Conservation (phyloP, 1,140 invertebrate genomes). For the Phymorhynchus buccinoides region DNA sequence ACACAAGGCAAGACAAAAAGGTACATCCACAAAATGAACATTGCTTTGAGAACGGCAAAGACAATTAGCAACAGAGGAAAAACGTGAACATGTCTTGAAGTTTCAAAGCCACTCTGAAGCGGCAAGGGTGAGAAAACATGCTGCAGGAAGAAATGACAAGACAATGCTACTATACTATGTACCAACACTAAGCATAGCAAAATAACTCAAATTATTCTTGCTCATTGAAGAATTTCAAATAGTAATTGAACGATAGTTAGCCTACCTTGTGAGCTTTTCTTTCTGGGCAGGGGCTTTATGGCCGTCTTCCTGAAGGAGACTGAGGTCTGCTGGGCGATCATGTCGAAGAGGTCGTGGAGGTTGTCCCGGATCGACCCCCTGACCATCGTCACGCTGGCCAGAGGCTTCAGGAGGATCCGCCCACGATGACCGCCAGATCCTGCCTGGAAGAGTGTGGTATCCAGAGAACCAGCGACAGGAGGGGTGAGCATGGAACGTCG, state of each 20-base stretch:
- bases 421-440: background rate
- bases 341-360: slow-evolving; percentile 3
- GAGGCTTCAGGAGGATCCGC: background rate
- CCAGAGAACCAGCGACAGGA: background rate
- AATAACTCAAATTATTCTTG: background rate
- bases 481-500: background rate
- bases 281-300: background rate
- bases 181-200: background rate
- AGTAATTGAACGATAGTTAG: no score
- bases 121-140: no score
- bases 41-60: no score
- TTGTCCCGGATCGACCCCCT: background rate
- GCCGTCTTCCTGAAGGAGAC: slow-evolving; percentile 9
- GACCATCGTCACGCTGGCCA: background rate
- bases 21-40: no score
- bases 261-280: background rate
- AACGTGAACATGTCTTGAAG: no score
- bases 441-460: background rate
- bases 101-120: no score
- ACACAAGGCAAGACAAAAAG: no score
- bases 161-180: no score
- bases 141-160: no score
- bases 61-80: no score
- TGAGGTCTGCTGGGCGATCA: background rate
- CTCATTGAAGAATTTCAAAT: background rate